Evolutionary conservation across 2,888 invertebrate genomes (phyloP), one percentile per base, ranked within the genome.

Genomic region (Pseudococcus jackbeardsleyi): DNA sequence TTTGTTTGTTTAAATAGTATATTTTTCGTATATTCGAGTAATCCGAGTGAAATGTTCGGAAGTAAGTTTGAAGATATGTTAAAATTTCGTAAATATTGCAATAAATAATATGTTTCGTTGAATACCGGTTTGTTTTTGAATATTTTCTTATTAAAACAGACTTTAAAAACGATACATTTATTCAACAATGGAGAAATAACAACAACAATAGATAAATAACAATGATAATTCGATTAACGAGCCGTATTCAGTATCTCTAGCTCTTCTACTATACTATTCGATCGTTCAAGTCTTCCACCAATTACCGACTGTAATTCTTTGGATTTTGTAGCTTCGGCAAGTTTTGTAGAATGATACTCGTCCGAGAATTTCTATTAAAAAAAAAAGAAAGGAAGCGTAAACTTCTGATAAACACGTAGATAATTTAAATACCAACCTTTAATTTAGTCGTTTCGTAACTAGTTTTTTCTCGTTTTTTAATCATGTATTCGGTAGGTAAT

Each of bases 401-500:
- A 33, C 26, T 33, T 33, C 1, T 33, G 26, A 33, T 33, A 33
- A 33, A 33, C 3, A 33, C 26, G 26, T 33, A 1, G 26, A 33
- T 33, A 33, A 33, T 33, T 33, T 33, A 1, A 3, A 84, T 84
- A 86, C 17, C 64, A 84, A 95, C 95, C 94, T 96, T 96, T 89
- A 97, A 93, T 91, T 96, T 94, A 91, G 94, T 95, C 89, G 96
- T 96, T 88, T 96, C 93, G 93, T 98, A 98, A 89, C 96, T 93
- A 46, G 97, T 96, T 88, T 96, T 93, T 91, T 98, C 98, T 50
- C 98, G 93, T 92, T 97, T 96, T 92, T 96, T 96, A 90, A 97
- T 96, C 96, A 98, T 97, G 91, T 95, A 96, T 92, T 98, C 98
- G 59, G 96, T 96, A 72, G 97, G 96, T 90, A 96, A 94, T 89